Percentiles rank a stretch among this genome's conserved stretches.
These are phyloP conservation scores for Chironomus striatipennis DNA, from an alignment of 1,140 invertebrate species.

Conservation along the genomic window DNA sequence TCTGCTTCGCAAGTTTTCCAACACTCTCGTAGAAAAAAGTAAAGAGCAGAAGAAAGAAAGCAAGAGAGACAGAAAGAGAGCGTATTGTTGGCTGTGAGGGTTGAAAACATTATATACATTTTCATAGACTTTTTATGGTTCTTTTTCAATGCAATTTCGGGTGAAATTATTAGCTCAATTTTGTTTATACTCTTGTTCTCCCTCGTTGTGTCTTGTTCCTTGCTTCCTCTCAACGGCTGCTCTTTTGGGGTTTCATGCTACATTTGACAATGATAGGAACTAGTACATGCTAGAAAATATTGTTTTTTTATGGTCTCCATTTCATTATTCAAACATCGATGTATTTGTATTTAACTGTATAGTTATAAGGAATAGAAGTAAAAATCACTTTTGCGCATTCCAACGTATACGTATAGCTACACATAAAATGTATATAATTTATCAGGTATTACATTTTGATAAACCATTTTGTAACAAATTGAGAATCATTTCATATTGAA, in stretches of 20 bases:
- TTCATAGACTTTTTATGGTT: conserved; percentile 22
- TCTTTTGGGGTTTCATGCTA: conserved; percentile 22
- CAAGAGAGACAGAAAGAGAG: no score
- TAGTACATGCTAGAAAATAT: neutral
- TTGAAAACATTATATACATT: conserved; percentile 19
- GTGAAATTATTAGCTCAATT: conserved; percentile 24
- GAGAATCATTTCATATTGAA: no score
- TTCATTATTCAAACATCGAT: conserved; percentile 15
- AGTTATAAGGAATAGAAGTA: neutral
- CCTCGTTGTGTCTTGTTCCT: neutral
- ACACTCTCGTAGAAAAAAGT: neutral
- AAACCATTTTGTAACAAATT: conserved; percentile 8
- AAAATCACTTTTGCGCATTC: conserved; percentile 6
- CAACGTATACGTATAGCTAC: neutral
- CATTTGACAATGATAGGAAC: conserved; percentile 12
- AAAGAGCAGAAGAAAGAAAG: no score
- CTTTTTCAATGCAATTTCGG: conserved; percentile 3
- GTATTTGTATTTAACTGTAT: neutral
- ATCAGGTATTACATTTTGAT: conserved; percentile 14
- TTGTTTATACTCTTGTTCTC: conserved; percentile 10
- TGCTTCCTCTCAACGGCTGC: neutral
- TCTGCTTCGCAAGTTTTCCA: neutral
- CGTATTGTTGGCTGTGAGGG: neutral
- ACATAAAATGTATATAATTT: neutral
- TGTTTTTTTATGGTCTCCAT: conserved; percentile 20